These are phyloP conservation scores for Lithodes maja DNA, from an alignment of 2,888 invertebrate genomes.

Conservation along the genomic window DNA sequence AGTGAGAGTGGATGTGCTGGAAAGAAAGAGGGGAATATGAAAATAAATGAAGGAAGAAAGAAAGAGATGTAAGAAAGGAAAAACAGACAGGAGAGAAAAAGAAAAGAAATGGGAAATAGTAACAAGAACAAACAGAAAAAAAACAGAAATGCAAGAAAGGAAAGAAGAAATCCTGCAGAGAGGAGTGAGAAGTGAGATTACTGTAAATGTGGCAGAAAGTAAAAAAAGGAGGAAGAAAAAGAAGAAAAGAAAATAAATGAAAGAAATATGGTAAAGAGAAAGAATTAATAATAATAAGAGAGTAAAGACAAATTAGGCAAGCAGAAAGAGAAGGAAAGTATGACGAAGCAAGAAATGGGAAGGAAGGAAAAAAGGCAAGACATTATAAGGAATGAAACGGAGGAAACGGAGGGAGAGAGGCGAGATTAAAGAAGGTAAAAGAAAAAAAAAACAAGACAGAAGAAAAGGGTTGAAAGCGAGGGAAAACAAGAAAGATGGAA, in stretches of 20 bases:
- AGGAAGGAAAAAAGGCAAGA: not conserved
- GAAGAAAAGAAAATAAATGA: not conserved
- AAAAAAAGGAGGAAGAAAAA: not conserved
- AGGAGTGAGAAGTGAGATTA: too few relatives aligned
- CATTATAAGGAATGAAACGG: not conserved
- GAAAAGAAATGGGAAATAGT: not conserved
- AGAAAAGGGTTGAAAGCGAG: not conserved
- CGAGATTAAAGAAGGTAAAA: not conserved
- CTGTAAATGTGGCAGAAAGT: not conserved
- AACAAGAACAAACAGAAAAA: not conserved
- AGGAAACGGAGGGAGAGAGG: not conserved
- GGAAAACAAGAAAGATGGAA: not conserved
- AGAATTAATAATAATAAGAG: not conserved
- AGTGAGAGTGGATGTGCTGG: not conserved
- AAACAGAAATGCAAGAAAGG: not conserved
- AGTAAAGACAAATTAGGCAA: not conserved
- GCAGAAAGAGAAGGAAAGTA: too few relatives aligned
- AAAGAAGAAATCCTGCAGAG: not conserved
- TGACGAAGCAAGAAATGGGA: too few relatives aligned
- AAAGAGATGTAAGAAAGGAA: not conserved
- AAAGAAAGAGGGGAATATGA: not conserved
- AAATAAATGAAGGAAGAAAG: not conserved
- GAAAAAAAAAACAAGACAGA: not conserved
- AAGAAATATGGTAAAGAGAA: not conserved
- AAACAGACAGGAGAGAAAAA: not conserved